Evolutionary conservation across 2,797 vertebrate genomes (phyloP).

Genomic region (Enteromius mattozi): DNA sequence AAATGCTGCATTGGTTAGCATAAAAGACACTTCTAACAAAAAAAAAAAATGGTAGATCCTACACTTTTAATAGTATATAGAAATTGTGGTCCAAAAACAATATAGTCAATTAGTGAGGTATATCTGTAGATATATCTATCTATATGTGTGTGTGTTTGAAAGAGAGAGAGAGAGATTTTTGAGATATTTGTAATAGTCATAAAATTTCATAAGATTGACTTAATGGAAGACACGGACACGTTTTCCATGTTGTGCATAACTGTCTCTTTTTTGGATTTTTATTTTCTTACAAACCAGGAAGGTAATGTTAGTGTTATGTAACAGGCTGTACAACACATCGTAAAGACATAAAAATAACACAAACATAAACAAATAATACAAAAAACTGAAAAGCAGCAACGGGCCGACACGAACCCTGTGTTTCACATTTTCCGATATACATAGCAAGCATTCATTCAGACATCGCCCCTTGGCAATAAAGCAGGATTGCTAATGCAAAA

Average conservation of each 20-base stretch:
- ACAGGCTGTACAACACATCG: conserved; percentile 83
- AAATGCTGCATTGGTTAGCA: not conserved
- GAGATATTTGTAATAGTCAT: not conserved
- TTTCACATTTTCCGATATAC: conserved; percentile 80
- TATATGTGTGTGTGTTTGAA: no score
- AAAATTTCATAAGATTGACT: not conserved
- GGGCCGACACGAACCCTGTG: conserved; percentile 73
- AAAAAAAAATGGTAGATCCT: not conserved
- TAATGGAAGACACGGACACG: not conserved
- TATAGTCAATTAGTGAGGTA: not conserved
- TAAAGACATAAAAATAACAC: conserved; percentile 62
- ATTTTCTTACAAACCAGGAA: conserved; percentile 80
- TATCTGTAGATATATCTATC: no score
- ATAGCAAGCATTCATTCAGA: conserved; percentile 61
- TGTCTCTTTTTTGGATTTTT: conserved; percentile 68
- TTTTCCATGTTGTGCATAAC: conserved; percentile 70
- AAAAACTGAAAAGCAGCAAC: conserved; percentile 79
- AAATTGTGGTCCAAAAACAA: not conserved
- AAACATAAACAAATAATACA: conserved; percentile 65
- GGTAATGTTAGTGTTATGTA: conserved; percentile 82
- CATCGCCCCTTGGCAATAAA: conserved; percentile 49
- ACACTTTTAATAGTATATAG: not conserved
- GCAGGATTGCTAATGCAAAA: conserved; percentile 49
- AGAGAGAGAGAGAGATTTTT: no score
- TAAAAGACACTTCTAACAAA: not conserved